Base-by-base conservation (phyloP, 1,140 invertebrate genomes). In the Pemphigus obesinymphae region DNA sequence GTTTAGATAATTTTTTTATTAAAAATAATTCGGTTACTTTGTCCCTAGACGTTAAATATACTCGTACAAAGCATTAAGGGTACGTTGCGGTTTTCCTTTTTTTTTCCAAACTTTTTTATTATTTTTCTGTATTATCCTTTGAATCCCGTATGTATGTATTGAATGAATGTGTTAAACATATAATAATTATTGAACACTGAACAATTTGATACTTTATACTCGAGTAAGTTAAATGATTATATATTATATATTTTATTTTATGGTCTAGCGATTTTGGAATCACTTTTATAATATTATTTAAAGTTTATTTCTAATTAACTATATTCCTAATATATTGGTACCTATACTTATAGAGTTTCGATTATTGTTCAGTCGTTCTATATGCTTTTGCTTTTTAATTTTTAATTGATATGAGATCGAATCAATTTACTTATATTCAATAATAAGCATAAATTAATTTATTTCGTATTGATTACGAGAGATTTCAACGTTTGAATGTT, bases 51-150 rank as follows among this genome's bases (percentile, higher is more conserved):
- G 45, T 31, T n/a, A n/a, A n/a, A n/a, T n/a, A n/a, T n/a, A n/a
- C n/a, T n/a, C n/a, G 29, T 43, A 40, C 15, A 31, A 80, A 45
- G 17, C 76, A n/a, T n/a, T n/a, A 80, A 63, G 76, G 76, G 76
- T 80, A 80, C 55, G 76, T 80, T 80, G 37, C 76, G 76, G 76
- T 61, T 61, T 78, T 80, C 76, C 76, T 80, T 29, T 29, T 53
- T 80, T 80, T 53, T 31, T 50, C 76, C 34, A 11, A 78, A 37
- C 8, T n/a, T 31, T 80, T 53, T 40, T 15, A 55, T 63, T 37
- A 45, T 20, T 43, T 61, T 80, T 20, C 76, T 43, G 17, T 43
- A 61, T 43, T 11, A 63, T 45, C 76, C 76, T 80, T 4, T 80
- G n/a, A 31, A 43, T 80, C 55, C 37, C 17, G 76, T 23, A 80